Evolutionary conservation across 2,797 vertebrate species (phyloP).

Genomic region (Huso huso): DNA sequence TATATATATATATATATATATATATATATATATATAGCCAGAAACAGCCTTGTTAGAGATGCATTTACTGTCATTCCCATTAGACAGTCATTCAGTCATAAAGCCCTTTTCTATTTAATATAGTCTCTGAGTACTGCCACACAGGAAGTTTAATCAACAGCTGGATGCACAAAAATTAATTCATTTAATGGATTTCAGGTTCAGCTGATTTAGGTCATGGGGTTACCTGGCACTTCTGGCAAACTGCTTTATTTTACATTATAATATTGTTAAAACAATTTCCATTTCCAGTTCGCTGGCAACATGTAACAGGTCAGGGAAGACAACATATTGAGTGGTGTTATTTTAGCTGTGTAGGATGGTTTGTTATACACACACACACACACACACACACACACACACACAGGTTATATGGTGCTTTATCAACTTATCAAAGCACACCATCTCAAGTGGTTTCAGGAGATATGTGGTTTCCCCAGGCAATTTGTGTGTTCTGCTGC

Average conservation of each 20-base stretch:
- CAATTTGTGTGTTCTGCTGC: neutral
- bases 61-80: conserved; percentile 31
- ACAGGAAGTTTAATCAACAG: conserved; percentile 47
- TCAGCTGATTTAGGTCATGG: too few relatives aligned
- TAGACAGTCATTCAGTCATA: conserved; percentile 15
- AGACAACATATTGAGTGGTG: conserved; percentile 7
- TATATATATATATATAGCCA: conserved; percentile 37
- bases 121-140: conserved; percentile 2
- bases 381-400: conserved; percentile 15
- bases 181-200: too few relatives aligned
- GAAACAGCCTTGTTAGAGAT: conserved; percentile 43
- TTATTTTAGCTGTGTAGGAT: conserved; percentile 2
- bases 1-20: conserved; percentile 28
- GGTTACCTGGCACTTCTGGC: neutral
- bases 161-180: conserved; percentile 33
- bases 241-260: conserved; percentile 34
- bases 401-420: neutral
- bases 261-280: conserved; percentile 22
- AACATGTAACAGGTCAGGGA: conserved; percentile 15
- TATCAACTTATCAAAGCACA: neutral
- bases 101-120: conserved; percentile 12
- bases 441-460: neutral
- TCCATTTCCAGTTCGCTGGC: conserved; percentile 11
- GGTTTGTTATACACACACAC: neutral
- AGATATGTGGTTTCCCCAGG: neutral